Conservation (phyloP, 1,140 invertebrate species). For the Meloidogyne chitwoodi region DNA sequence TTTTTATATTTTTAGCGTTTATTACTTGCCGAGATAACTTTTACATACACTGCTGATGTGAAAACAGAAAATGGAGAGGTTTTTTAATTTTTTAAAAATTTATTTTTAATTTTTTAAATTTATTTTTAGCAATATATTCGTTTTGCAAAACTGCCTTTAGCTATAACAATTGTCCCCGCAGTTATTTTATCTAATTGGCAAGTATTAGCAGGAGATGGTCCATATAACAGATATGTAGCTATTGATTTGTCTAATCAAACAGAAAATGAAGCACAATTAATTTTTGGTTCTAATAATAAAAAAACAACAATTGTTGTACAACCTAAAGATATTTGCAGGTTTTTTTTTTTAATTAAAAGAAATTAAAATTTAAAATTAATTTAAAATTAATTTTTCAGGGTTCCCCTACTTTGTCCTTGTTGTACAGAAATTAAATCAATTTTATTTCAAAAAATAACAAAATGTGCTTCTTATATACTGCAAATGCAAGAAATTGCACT, state of each 20-base stretch:
- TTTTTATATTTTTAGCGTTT: slow-evolving; percentile 45
- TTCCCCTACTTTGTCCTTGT: slow-evolving; percentile 56
- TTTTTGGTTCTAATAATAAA: slow-evolving; percentile 36
- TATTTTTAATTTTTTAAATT: not conserved
- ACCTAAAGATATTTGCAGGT: slow-evolving; percentile 55
- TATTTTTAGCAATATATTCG: slow-evolving; percentile 40
- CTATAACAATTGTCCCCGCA: slow-evolving; percentile 56
- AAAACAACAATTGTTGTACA: slow-evolving; percentile 45
- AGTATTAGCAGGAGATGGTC: slow-evolving; percentile 51
- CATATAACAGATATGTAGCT: slow-evolving; percentile 47
- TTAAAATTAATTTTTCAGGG: slow-evolving; percentile 38
- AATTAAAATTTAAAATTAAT: slow-evolving; percentile 3
- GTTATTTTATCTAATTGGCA: slow-evolving; percentile 56
- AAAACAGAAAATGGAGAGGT: slow-evolving; percentile 27
- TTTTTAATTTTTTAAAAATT: not conserved
- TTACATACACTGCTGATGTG: slow-evolving; percentile 51
- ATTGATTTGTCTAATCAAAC: slow-evolving; percentile 57
- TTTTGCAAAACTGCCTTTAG: slow-evolving; percentile 41
- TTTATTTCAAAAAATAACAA: slow-evolving; percentile 47
- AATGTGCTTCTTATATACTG: slow-evolving; percentile 54
- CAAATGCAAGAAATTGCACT: slow-evolving; percentile 57
- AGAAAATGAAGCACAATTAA: slow-evolving; percentile 55
- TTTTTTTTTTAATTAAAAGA: too few relatives aligned
- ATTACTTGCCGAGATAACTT: slow-evolving; percentile 46
- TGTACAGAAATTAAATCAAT: slow-evolving; percentile 47